A percentile compares a stretch with the other conserved stretches of the same genome.
These are phyloP conservation scores for Stenchaetothrips biformis DNA, from an alignment of 2,888 invertebrate genomes.

Conservation along the genomic window DNA sequence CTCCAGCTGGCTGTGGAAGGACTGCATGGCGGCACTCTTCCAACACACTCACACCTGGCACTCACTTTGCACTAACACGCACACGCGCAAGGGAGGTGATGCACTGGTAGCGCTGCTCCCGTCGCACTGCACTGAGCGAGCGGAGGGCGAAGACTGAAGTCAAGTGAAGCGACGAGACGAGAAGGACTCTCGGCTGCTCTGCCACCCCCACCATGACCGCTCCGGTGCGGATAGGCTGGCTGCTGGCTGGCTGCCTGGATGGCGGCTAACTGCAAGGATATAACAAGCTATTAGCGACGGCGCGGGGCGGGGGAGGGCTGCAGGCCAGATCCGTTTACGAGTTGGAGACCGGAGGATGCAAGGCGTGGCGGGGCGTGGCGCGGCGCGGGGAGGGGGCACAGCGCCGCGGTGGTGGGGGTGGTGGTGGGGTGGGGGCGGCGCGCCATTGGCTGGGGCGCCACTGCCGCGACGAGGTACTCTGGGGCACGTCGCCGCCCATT, in stretches of 20 bases:
- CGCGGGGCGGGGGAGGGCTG: slow-evolving; percentile 2
- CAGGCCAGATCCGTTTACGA: slow-evolving; percentile 7
- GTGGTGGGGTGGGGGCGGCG: background rate
- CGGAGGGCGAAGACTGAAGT: too few relatives aligned
- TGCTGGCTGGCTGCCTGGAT: background rate
- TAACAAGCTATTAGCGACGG: slow-evolving; percentile 22
- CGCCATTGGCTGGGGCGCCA: slow-evolving; percentile 15
- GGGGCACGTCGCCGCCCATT: background rate
- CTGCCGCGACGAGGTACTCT: background rate
- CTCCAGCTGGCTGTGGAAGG: slow-evolving; percentile 11
- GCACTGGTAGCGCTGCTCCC: background rate
- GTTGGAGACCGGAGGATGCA: background rate
- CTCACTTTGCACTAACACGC: background rate
- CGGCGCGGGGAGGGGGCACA: background rate
- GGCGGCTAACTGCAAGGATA: slow-evolving; percentile 16
- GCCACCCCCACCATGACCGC: too few relatives aligned
- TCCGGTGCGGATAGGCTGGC: too few relatives aligned
- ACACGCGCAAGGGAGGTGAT: background rate
- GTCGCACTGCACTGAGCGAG: too few relatives aligned
- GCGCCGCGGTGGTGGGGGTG: background rate
- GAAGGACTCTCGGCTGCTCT: too few relatives aligned
- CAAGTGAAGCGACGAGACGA: too few relatives aligned
- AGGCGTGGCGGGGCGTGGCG: background rate
- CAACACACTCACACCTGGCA: background rate
- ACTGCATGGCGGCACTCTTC: background rate